Evolutionary conservation across 2,888 invertebrate species (phyloP), one percentile per base, ranked within the genome.

Genomic region (Autographa pulchrina): DNA sequence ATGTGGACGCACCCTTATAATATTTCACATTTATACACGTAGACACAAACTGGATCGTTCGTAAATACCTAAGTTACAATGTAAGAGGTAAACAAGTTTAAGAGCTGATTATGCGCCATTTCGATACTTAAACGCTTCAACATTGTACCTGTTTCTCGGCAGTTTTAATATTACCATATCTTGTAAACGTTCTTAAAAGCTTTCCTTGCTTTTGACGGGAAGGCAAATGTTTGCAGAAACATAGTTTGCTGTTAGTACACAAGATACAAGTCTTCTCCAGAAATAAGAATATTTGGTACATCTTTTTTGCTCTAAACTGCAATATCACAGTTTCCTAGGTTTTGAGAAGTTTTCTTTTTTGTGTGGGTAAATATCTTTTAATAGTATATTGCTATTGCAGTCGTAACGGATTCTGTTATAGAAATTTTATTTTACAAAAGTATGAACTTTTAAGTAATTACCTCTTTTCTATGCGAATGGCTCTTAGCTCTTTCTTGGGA

Each of bases 171-270:
- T 54, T 20, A 25, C 11, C 20, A 25, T 25, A 56, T 11, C 54
- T 56, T 56, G 48, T 48, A 48, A 5, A 56, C 54, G 20, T 56
- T 20, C 20, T 56, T 56, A 56, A 56, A 56, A 56, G 54, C 20
- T 56, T 56, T 14, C 3, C 25, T 1, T 48, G 48, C 48, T 48
- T 11, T 25, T 56, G 54, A 25, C 13, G 11, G 54, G 20, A 56
- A 56, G 25, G 54, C 11, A 56, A 56, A 56, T 25, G 25, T 56
- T 56, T 56, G 20, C 25, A 20, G 8, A 0, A 25, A 56, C 11
- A 13, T 25, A 56, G 20, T 56, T 56, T 56, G 54, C 54, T 14
- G 25, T 56, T 25, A 25, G 20, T 20, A 56, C 54, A 20, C 54
- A 54, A 13, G 13, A 56, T 25, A 11, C 8, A 54, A 20, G 18